Percentiles rank a stretch among this genome's conserved stretches.
Evolutionary conservation across 2,888 invertebrate species (phyloP).

Genomic region (Geophilus truncorum): DNA sequence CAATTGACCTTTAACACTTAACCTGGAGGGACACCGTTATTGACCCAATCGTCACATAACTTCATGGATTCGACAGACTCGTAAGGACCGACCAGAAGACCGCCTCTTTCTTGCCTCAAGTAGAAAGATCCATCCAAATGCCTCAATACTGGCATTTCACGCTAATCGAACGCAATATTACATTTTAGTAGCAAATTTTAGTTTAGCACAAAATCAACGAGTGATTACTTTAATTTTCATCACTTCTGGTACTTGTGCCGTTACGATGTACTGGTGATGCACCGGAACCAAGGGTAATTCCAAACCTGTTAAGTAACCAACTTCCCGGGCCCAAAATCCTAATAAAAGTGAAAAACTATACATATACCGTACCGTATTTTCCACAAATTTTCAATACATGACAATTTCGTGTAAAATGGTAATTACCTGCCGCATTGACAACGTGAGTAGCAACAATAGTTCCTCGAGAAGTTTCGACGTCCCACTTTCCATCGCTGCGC

Average conservation of each 20-base stretch:
- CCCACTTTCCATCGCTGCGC: slow-evolving; percentile 45
- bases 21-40: slow-evolving; percentile 48
- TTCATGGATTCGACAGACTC: slow-evolving; percentile 47
- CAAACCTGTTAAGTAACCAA: slow-evolving; percentile 47
- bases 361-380: neutral
- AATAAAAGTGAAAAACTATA: neutral
- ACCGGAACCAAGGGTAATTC: slow-evolving; percentile 50
- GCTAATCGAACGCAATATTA: slow-evolving; percentile 37
- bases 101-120: slow-evolving; percentile 47
- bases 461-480: slow-evolving; percentile 45
- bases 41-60: slow-evolving; percentile 49
- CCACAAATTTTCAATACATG: no score
- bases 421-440: slow-evolving; percentile 49
- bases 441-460: slow-evolving; percentile 46
- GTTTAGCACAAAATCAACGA: neutral
- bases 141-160: slow-evolving; percentile 49
- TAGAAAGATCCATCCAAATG: slow-evolving; percentile 52
- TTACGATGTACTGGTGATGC: slow-evolving; percentile 52
- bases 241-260: slow-evolving; percentile 45
- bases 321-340: slow-evolving; percentile 52
- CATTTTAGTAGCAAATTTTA: neutral
- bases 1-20: no score
- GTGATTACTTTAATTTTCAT: slow-evolving; percentile 39
- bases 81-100: slow-evolving; percentile 51
- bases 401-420: no score